These are phyloP conservation scores for Phalangium opilio DNA, from an alignment of 2,888 invertebrate genomes.

Conservation along the genomic window DNA sequence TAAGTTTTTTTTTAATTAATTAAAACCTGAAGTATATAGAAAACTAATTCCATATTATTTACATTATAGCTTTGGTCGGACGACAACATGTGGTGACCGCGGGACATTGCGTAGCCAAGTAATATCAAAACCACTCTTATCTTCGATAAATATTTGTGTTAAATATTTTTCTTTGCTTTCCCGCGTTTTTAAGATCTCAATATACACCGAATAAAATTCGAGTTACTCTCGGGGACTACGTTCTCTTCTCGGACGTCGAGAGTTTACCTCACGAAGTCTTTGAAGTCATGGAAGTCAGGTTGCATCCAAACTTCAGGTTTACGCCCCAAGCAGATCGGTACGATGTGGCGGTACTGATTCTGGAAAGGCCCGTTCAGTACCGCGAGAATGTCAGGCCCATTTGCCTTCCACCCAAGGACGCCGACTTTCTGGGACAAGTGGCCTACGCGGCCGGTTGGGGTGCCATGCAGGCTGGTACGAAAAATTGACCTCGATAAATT, in stretches of 20 bases:
- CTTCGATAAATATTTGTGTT: background rate
- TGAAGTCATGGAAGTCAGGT: conserved; percentile 73
- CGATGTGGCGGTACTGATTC: conserved; percentile 66
- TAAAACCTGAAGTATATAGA: too few species aligned
- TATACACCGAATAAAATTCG: conserved; percentile 62
- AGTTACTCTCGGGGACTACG: conserved; percentile 80
- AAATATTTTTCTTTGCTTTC: background rate
- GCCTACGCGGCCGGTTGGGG: conserved; percentile 92
- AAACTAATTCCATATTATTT: too few species aligned
- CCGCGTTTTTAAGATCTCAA: conserved; percentile 19
- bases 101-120: conserved; percentile 74
- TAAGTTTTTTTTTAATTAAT: too few species aligned
- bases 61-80: conserved; percentile 50
- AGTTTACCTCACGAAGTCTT: conserved; percentile 81
- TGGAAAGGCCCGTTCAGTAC: conserved; percentile 68
- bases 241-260: conserved; percentile 82
- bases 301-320: conserved; percentile 82
- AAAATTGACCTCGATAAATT: too few species aligned
- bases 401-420: conserved; percentile 74
- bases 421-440: conserved; percentile 74
- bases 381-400: conserved; percentile 59
- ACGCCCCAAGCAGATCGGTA: conserved; percentile 71
- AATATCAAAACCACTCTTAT: background rate
- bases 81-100: conserved; percentile 83
- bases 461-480: conserved; percentile 48